phyloP scores from a whole-genome alignment of 2,797 vertebrate genomes.

The Astyanax mexicanus region DNA sequence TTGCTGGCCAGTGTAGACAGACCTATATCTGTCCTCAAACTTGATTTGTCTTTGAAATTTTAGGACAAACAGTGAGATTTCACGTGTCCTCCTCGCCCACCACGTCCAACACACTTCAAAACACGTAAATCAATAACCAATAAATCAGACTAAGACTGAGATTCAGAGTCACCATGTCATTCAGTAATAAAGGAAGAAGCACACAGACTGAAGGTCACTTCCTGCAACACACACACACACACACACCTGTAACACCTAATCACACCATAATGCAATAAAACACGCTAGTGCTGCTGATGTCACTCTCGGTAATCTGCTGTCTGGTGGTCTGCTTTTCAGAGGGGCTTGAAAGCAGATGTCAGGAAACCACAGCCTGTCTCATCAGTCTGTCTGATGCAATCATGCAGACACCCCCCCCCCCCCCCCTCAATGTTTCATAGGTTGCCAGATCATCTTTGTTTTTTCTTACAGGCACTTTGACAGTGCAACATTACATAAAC shows the following conservation, averaged over 20 bases:
- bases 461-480: too few relatives aligned
- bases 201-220: not conserved
- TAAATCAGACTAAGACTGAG: not conserved
- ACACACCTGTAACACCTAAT: slow-evolving; percentile 13
- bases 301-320: not conserved
- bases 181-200: not conserved
- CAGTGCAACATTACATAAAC: too few relatives aligned
- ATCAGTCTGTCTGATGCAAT: not conserved
- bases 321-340: not conserved
- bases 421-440: too few relatives aligned
- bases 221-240: not conserved
- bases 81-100: not conserved
- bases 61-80: not conserved
- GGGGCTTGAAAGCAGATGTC: not conserved
- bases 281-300: not conserved
- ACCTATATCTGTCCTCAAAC: not conserved
- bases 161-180: too few relatives aligned
- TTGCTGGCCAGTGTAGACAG: not conserved
- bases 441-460: too few relatives aligned
- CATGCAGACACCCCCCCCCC: too few relatives aligned
- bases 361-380: not conserved
- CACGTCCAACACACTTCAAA: not conserved
- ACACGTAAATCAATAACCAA: too few relatives aligned
- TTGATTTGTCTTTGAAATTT: not conserved
- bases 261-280: not conserved